These are phyloP conservation scores for Sinopyrophorus schimmeli DNA, from an alignment of 2,888 invertebrate genomes.

Conservation along the genomic window DNA sequence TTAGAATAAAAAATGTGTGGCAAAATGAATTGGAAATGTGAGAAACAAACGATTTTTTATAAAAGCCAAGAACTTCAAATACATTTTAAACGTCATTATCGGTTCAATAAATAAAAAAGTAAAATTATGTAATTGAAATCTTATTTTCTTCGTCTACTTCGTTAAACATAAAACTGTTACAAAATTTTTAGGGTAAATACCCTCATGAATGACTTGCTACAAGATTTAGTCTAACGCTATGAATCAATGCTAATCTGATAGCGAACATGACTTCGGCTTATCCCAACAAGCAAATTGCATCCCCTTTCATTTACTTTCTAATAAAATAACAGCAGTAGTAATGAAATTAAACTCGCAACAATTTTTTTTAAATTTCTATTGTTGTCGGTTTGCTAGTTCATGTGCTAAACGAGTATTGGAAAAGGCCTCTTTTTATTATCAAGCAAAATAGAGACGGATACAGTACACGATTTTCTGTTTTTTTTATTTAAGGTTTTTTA, in stretches of 20 bases:
- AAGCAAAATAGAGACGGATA: too few relatives aligned
- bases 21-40: too few relatives aligned
- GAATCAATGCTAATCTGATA: conserved; percentile 51
- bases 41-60: too few relatives aligned
- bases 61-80: too few relatives aligned
- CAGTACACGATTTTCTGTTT: too few relatives aligned
- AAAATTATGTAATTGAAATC: conserved; percentile 17
- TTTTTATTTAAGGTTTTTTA: too few relatives aligned
- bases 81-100: too few relatives aligned
- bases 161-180: conserved; percentile 28
- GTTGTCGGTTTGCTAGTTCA: too few relatives aligned
- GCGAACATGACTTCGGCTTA: conserved; percentile 39
- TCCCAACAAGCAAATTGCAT: conserved; percentile 30
- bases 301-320: conserved; percentile 37
- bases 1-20: too few relatives aligned
- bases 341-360: conserved; percentile 35
- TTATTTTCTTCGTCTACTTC: conserved; percentile 20
- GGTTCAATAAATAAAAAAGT: too few relatives aligned
- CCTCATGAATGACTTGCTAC: conserved; percentile 25
- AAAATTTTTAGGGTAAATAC: conserved; percentile 28
- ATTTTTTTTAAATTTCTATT: background rate
- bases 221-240: conserved; percentile 22
- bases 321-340: conserved; percentile 38
- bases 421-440: too few relatives aligned
- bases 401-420: too few relatives aligned